phyloP scores from a whole-genome alignment of 1,140 invertebrate species.

The Pararge aegeria region DNA sequence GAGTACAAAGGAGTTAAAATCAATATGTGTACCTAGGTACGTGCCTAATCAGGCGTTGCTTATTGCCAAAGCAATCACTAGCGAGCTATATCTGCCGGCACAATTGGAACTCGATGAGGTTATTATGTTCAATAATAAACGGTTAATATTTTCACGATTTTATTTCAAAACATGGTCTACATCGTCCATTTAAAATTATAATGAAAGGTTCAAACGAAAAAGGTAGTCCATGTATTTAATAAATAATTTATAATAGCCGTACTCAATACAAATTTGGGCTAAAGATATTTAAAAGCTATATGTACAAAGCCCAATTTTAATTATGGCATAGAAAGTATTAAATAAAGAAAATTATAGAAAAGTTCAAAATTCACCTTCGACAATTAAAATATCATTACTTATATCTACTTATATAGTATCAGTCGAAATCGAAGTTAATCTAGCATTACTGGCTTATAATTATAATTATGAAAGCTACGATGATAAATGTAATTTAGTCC shows the following conservation, averaged over 20 bases:
- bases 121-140: conserved; percentile 40
- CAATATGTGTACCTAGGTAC: too few relatives aligned
- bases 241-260: conserved; percentile 60
- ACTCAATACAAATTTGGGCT: conserved; percentile 51
- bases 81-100: too few relatives aligned
- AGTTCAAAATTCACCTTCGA: background rate
- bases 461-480: conserved; percentile 4
- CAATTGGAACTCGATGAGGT: too few relatives aligned
- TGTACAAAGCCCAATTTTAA: conserved; percentile 55
- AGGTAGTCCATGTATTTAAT: conserved; percentile 68
- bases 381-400: conserved; percentile 28
- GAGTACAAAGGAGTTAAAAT: too few relatives aligned
- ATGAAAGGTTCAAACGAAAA: conserved; percentile 66
- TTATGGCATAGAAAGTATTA: conserved; percentile 42
- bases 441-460: conserved; percentile 58
- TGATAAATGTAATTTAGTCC: too few relatives aligned
- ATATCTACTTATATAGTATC: conserved; percentile 70
- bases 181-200: conserved; percentile 70
- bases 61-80: too few relatives aligned
- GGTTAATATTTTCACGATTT: conserved; percentile 14
- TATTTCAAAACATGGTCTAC: conserved; percentile 60
- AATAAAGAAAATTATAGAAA: background rate
- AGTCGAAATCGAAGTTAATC: conserved; percentile 59
- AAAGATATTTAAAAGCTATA: conserved; percentile 49
- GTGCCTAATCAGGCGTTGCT: too few relatives aligned